Conservation (phyloP, 2,113 vertebrate species). For the Coracopsis vasa region DNA sequence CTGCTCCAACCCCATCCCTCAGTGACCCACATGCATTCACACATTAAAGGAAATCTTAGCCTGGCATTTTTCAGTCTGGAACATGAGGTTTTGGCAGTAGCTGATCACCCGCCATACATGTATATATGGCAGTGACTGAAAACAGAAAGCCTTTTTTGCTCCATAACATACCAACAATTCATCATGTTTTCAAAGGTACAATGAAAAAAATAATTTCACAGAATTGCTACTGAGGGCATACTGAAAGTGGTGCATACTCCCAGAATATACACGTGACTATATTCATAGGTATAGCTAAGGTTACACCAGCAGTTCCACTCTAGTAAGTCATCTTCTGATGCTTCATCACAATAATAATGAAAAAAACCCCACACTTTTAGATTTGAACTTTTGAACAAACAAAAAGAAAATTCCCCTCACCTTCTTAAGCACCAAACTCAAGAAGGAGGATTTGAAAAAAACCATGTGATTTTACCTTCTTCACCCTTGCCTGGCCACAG, state of each 20-base stretch:
- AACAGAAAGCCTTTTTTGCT: neutral
- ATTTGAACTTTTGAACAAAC: neutral
- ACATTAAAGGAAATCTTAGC: neutral
- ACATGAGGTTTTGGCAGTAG: neutral
- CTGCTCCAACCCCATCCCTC: neutral
- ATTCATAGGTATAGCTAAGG: neutral
- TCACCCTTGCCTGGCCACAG: neutral
- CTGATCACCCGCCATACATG: neutral
- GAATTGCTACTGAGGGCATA: neutral
- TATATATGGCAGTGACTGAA: neutral
- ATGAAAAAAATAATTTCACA: neutral
- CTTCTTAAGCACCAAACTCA: neutral
- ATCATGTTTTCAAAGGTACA: neutral
- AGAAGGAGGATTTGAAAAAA: neutral
- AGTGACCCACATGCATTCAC: neutral
- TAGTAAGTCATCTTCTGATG: neutral
- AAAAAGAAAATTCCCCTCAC: neutral
- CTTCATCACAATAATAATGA: neutral
- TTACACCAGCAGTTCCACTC: neutral
- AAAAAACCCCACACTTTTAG: neutral
- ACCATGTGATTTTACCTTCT: fast-evolving
- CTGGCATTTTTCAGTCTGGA: neutral
- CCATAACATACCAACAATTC: neutral
- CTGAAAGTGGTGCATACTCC: neutral
- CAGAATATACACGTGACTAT: neutral